Base-by-base conservation (phyloP, 35 echinoderm and acorn worm species). In the Apostichopus japonicus region DNA sequence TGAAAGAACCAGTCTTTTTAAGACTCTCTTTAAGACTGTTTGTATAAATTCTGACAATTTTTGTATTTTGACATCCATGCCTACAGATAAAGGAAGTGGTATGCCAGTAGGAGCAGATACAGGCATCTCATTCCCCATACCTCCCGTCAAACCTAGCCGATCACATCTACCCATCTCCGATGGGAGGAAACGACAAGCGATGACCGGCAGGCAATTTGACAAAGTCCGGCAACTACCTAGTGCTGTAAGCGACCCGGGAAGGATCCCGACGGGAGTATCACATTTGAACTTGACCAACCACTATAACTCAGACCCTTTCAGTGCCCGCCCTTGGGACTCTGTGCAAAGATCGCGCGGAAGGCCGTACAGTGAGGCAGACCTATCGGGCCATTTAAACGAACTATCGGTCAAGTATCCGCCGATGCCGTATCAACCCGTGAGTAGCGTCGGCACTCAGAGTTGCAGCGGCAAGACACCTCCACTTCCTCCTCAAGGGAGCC, bases 361-460 rank as follows among this genome's bases (percentile, higher is more conserved):
- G 9, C 83, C 83, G 5, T 8, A 13, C 13, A 86, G 83, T 0
- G 83, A 15, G 54, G 33, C 33, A 44, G 83, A 86, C 57, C 13
- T 86, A 15, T 80, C 78, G 0, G 78, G 11, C 10, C 83, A 44
- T 6, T 65, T 86, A 24, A 13, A 65, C 22, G 83, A 86, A 65
- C 83, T 86, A 17, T 56, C 83, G 19, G 83, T 86, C 6, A 86
- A 86, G 25, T 86, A 86, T 57, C 83, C 83, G 5, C 83, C 83
- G 0, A 23, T 56, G 10, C 83, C 55, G 24, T 53, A 86, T 55
- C 52, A 54, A n/a, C 10, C 16, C 17, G 83, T 44, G 8, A 86
- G 83, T 59, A 22, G 13, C 25, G 17, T 10, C 2, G 4, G 10
- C 14, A 10, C 22, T 25, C 33, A 44, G 33, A 9, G 11, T 80